phyloP scores from a whole-genome alignment of 2,113 vertebrate species.

The Taxidea taxus region DNA sequence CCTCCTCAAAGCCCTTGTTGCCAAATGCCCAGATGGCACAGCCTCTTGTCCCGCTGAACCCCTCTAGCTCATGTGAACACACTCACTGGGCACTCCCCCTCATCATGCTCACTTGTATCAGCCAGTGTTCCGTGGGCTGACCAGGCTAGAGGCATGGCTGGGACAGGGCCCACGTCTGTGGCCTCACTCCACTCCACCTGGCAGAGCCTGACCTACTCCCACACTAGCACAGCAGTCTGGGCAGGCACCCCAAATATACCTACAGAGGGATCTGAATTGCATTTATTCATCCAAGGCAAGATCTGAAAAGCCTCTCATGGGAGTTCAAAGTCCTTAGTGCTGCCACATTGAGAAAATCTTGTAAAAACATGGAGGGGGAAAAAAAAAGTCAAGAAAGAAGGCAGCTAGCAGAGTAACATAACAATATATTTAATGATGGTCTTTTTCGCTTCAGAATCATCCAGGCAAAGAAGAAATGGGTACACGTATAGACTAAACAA shows the following conservation, averaged over 20 bases:
- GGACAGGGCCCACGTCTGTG: neutral
- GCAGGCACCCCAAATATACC: neutral
- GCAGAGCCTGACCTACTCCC: neutral
- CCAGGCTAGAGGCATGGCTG: neutral
- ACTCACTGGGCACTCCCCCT: neutral
- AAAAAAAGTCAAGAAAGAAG: neutral
- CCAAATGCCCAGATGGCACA: neutral
- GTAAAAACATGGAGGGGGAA: neutral
- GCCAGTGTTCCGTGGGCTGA: neutral
- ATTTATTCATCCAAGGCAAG: neutral
- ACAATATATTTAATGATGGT: neutral
- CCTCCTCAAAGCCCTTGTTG: neutral
- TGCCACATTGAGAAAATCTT: neutral
- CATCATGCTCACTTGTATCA: neutral
- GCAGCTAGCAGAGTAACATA: neutral
- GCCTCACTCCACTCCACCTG: no score
- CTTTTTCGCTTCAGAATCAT: neutral
- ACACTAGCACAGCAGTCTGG: neutral
- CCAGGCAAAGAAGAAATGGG: neutral
- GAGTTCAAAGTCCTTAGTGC: neutral
- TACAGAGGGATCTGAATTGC: neutral
- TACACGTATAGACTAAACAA: neutral
- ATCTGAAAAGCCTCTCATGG: neutral
- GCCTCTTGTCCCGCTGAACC: neutral
- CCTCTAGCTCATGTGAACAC: rapidly evolving